Evolutionary conservation across 2,797 vertebrate species (phyloP).

Genomic region (Semaprochilodus insignis): DNA sequence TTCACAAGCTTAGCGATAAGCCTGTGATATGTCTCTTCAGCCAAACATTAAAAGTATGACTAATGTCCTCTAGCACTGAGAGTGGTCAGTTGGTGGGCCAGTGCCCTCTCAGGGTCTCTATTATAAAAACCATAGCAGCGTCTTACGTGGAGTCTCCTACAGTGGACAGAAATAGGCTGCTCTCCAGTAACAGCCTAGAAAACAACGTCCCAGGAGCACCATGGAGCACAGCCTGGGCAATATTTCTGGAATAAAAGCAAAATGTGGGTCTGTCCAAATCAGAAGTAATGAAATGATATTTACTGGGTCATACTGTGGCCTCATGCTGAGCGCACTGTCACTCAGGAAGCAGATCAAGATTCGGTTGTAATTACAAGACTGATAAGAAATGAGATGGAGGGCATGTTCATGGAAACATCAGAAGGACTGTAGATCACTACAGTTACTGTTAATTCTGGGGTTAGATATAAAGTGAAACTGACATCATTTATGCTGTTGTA

Average conservation of each 20-base stretch:
- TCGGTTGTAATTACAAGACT: neutral
- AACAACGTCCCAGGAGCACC: neutral
- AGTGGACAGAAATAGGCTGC: neutral
- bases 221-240: neutral
- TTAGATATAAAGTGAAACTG: neutral
- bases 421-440: neutral
- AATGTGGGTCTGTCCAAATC: neutral
- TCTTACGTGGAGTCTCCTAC: neutral
- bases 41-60: neutral
- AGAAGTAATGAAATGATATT: neutral
- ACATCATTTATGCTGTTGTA: neutral
- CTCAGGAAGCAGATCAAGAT: neutral
- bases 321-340: neutral
- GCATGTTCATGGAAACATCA: neutral
- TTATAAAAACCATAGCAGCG: neutral
- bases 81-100: neutral
- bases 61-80: neutral
- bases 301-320: neutral
- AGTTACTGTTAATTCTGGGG: neutral
- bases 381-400: neutral
- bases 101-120: neutral
- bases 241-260: constrained; percentile 5
- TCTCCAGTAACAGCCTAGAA: neutral
- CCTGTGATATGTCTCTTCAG: neutral
- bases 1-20: constrained; percentile 18